Evolutionary conservation across 2,797 vertebrate species (phyloP).

Genomic region (Acrocephalus scirpaceus): DNA sequence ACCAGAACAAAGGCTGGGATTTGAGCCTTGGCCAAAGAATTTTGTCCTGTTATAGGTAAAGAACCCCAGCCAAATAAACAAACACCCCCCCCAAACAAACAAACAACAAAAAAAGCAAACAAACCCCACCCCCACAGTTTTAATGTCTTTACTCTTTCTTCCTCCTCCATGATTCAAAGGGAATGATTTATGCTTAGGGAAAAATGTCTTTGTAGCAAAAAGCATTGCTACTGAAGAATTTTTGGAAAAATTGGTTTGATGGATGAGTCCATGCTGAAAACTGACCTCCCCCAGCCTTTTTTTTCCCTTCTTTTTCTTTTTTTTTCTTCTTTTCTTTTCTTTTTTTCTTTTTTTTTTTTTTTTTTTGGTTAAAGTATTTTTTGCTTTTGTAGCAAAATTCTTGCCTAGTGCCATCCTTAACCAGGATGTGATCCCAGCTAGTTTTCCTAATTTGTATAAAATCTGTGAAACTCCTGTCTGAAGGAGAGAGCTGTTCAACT

Average conservation of each 20-base stretch:
- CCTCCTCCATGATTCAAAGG: not conserved
- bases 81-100: not conserved
- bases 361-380: not conserved
- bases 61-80: not conserved
- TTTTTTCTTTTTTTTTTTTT: too few relatives aligned
- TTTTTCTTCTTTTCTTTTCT: too few relatives aligned
- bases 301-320: too few relatives aligned
- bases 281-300: not conserved
- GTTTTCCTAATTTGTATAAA: not conserved
- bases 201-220: not conserved
- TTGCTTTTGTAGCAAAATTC: not conserved
- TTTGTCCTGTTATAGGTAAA: not conserved
- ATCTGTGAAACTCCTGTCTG: not conserved
- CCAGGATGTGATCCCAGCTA: not conserved
- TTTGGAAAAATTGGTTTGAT: not conserved
- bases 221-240: not conserved
- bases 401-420: not conserved
- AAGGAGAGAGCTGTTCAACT: not conserved
- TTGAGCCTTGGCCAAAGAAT: not conserved
- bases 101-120: not conserved
- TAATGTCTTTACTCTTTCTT: not conserved
- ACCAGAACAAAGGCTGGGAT: not conserved
- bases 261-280: not conserved
- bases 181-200: not conserved
- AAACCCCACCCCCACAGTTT: not conserved